Evolutionary conservation across 2,888 invertebrate species (phyloP).

Genomic region (Oligia latruncula): DNA sequence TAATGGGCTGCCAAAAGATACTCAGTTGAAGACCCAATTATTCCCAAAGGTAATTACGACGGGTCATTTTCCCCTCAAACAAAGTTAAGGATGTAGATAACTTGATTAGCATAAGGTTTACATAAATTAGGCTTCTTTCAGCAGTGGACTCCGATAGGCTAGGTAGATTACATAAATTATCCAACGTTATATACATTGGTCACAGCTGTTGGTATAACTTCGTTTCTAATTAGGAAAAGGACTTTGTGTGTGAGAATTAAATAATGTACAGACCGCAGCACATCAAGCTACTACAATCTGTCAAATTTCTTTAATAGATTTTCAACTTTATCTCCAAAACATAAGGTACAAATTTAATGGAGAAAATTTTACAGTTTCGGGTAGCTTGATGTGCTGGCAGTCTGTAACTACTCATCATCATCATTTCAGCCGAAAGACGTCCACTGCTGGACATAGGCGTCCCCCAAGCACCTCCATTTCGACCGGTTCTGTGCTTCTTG

Average conservation of each 20-base stretch:
- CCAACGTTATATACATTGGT: neutral
- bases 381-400: too few relatives aligned
- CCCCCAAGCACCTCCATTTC: too few relatives aligned
- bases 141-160: neutral
- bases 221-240: neutral
- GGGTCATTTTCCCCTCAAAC: constrained; percentile 34
- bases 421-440: too few relatives aligned
- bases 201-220: neutral
- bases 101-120: constrained; percentile 48
- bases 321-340: too few relatives aligned
- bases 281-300: too few relatives aligned
- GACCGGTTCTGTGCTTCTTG: too few relatives aligned
- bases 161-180: constrained; percentile 41
- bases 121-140: constrained; percentile 41
- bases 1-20: neutral
- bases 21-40: constrained; percentile 2
- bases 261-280: neutral
- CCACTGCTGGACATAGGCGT: too few relatives aligned
- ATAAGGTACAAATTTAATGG: too few relatives aligned
- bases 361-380: too few relatives aligned
- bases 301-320: too few relatives aligned
- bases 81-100: constrained; percentile 39
- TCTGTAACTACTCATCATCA: too few relatives aligned
- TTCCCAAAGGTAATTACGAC: constrained; percentile 35
- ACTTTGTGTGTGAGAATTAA: neutral